Evolutionary conservation across 2,888 invertebrate species (phyloP).

Genomic region (Rhagium mordax): DNA sequence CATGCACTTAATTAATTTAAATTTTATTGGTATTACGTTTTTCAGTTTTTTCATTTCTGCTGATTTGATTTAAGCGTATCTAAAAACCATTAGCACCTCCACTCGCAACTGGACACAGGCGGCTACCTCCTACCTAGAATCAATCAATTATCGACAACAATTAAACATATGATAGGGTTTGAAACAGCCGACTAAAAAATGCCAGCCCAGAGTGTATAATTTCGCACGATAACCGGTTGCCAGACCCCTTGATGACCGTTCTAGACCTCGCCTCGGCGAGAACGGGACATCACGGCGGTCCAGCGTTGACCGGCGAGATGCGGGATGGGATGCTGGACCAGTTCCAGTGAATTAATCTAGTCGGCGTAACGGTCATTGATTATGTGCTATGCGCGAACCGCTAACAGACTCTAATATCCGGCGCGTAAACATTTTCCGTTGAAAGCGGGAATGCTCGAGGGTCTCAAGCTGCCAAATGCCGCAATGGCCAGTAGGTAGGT

Average conservation of each 20-base stretch:
- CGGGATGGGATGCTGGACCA: slow-evolving; percentile 62
- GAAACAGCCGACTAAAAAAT: neutral
- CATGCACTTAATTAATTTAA: too few relatives aligned
- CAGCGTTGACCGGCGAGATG: slow-evolving; percentile 48
- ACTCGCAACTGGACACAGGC: neutral
- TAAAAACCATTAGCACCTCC: neutral
- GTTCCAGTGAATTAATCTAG: slow-evolving; percentile 65
- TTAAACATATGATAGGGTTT: slow-evolving; percentile 21
- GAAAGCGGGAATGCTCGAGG: neutral
- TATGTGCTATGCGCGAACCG: slow-evolving; percentile 55
- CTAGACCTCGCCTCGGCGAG: slow-evolving; percentile 33
- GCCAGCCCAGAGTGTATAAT: slow-evolving; percentile 16
- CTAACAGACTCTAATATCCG: slow-evolving; percentile 49
- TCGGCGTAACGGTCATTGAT: slow-evolving; percentile 64
- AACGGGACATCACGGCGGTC: slow-evolving; percentile 31
- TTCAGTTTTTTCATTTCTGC: too few relatives aligned
- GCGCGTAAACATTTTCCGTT: slow-evolving; percentile 36
- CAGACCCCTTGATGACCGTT: slow-evolving; percentile 38
- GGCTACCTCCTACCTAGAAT: neutral
- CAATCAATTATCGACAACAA: slow-evolving; percentile 28
- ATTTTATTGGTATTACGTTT: too few relatives aligned
- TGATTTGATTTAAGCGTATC: neutral
- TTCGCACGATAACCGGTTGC: slow-evolving; percentile 26
- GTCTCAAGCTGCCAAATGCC: neutral
- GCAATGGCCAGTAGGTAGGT: too few relatives aligned